phyloP scores from a whole-genome alignment of 2,797 vertebrate species.

The Linurgus olivaceus region DNA sequence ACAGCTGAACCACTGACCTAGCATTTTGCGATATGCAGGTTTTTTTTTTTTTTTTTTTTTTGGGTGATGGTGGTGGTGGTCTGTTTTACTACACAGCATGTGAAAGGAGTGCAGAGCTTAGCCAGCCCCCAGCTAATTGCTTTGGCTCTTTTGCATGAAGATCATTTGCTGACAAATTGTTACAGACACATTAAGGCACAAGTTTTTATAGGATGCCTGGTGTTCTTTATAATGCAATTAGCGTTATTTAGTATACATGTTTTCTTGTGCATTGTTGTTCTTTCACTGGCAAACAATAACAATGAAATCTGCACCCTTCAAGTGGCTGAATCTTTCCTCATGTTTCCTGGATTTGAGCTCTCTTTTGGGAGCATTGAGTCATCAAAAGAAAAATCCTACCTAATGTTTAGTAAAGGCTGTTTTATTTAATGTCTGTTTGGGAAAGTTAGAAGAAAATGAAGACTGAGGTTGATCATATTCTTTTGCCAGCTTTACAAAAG shows the following conservation, averaged over 20 bases:
- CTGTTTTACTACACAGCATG: neutral
- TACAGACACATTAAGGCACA: slow-evolving; percentile 14
- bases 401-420: neutral
- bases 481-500: neutral
- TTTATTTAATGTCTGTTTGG: neutral
- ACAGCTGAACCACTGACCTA: neutral
- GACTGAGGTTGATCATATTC: neutral
- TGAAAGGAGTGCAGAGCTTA: neutral
- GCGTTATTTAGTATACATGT: neutral
- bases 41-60: neutral
- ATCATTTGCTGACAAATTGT: slow-evolving; percentile 39
- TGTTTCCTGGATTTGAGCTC: neutral
- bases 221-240: slow-evolving; percentile 22
- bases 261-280: neutral
- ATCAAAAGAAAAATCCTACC: neutral
- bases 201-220: slow-evolving; percentile 21
- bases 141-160: slow-evolving; percentile 28
- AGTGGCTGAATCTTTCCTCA: neutral
- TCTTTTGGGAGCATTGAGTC: neutral
- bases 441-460: neutral
- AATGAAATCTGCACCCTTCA: neutral
- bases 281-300: neutral
- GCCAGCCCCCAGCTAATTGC: slow-evolving; percentile 3
- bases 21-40: neutral
- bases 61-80: neutral